phyloP scores from a whole-genome alignment of 2,113 vertebrate genomes.

The Dolichallabes microphthalmus region DNA sequence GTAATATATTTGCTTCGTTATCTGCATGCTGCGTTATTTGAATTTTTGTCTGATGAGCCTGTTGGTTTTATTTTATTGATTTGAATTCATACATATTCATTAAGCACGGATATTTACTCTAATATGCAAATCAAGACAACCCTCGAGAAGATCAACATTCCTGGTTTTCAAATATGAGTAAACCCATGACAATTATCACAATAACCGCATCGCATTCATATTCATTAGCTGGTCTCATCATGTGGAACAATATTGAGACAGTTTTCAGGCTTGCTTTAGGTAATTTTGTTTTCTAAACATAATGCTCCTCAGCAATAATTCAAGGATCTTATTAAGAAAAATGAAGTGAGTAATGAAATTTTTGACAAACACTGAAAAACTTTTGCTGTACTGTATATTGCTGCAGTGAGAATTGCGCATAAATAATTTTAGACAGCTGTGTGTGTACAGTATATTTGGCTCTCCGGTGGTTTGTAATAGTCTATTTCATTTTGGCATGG shows the following conservation, averaged over 20 bases:
- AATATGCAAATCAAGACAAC: slow-evolving; percentile 35
- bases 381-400: background rate
- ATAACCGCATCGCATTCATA: slow-evolving; percentile 24
- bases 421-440: background rate
- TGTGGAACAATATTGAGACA: slow-evolving; percentile 13
- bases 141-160: slow-evolving; percentile 36
- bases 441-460: background rate
- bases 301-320: background rate
- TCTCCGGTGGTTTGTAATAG: background rate
- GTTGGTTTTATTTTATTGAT: slow-evolving; percentile 48
- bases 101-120: slow-evolving; percentile 30
- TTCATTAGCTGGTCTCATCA: slow-evolving; percentile 35
- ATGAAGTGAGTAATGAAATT: background rate
- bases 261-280: slow-evolving; percentile 10
- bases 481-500: background rate
- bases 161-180: slow-evolving; percentile 25
- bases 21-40: slow-evolving; percentile 9
- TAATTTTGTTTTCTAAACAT: slow-evolving; percentile 13
- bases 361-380: background rate
- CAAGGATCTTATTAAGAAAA: background rate
- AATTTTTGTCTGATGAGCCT: slow-evolving; percentile 42
- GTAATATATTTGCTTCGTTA: slow-evolving; percentile 33
- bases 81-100: slow-evolving; percentile 47
- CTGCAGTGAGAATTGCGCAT: background rate
- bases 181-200: slow-evolving; percentile 34